Base-by-base conservation (phyloP, 1,140 invertebrate genomes). In the Megathymus violae region DNA sequence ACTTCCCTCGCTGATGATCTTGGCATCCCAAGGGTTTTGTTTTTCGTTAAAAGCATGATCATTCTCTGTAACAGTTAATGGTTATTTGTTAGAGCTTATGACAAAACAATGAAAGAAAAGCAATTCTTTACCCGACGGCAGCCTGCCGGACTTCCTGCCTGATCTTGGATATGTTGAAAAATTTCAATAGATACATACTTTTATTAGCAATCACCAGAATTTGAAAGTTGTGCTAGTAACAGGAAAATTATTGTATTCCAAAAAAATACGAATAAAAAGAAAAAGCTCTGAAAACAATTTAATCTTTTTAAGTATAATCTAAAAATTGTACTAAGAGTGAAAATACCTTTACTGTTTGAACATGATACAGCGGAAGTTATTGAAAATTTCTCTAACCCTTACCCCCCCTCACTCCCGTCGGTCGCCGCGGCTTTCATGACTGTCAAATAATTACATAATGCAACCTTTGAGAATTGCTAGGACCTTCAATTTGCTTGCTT, bases 1-100 rank as follows among this genome's bases (percentile, higher is more conserved):
- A 56, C 40, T 56, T 56, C 52, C 52, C 51, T 56, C 41, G 40
- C 52, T 43, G 52, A 56, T 41, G 25, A 56, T 56, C 52, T 22
- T 27, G 14, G 15, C 9, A 22, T 56, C 52, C 25, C 38, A 14
- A 44, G 52, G 52, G 34, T 17, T 11, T 16, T 15, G 52, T 44
- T 40, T 56, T 44, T 44, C 9, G 17, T 41, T 15, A 43, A 19
- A 56, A n/a, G n/a, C 11, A 9, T 13, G 16, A 7, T 40, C 41
- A 14, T 27, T 43, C 19, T 44, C 19, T 56, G 43, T 56, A 56
- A 56, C 41, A 43, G 22, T 43, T 56, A 43, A 22, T 56, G 15
- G 15, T 40, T 27, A 19, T 56, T 43, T 7, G 41, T 25, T 43
- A 43, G n/a, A 7, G 27, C 4, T 31, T 31, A 1, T 4, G 9